phyloP scores from a whole-genome alignment of 2,888 invertebrate genomes.

The Timema cristinae region DNA sequence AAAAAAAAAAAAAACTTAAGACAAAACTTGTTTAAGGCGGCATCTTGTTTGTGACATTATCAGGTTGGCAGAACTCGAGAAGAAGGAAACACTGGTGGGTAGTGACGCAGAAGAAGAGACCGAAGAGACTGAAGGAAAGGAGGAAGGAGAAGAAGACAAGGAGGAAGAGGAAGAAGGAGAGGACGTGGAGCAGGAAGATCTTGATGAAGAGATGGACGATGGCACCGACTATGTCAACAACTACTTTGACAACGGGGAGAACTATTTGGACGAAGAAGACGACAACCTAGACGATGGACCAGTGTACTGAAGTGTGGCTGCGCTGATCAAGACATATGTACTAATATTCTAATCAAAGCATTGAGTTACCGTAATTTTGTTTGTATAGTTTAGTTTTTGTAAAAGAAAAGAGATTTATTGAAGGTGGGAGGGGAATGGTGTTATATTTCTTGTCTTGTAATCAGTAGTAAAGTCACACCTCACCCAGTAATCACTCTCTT shows the following conservation, averaged over 20 bases:
- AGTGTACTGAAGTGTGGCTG: conserved; percentile 57
- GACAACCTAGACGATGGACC: conserved; percentile 82
- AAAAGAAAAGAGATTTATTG: no score
- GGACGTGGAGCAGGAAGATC: conserved; percentile 50
- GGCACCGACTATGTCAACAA: conserved; percentile 85
- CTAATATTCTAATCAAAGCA: no score
- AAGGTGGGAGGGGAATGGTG: no score
- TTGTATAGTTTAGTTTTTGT: no score
- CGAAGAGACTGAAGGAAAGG: conserved; percentile 48
- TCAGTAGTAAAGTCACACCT: no score
- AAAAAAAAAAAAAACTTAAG: no score
- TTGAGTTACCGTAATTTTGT: no score
- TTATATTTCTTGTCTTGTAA: no score
- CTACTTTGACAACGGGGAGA: conserved; percentile 88
- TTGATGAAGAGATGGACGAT: conserved; percentile 81
- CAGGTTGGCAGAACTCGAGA: conserved; percentile 62
- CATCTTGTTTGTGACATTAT: not conserved
- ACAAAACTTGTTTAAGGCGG: no score
- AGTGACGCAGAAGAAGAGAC: conserved; percentile 48
- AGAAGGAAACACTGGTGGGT: conserved; percentile 47
- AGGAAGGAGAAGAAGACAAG: conserved; percentile 52
- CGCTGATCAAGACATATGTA: no score
- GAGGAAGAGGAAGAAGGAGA: conserved; percentile 55
- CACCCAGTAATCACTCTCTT: no score
- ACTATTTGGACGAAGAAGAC: conserved; percentile 75